These are phyloP conservation scores for Pachypanchax playfairii DNA, from an alignment of 2,113 vertebrate species.

Conservation along the genomic window DNA sequence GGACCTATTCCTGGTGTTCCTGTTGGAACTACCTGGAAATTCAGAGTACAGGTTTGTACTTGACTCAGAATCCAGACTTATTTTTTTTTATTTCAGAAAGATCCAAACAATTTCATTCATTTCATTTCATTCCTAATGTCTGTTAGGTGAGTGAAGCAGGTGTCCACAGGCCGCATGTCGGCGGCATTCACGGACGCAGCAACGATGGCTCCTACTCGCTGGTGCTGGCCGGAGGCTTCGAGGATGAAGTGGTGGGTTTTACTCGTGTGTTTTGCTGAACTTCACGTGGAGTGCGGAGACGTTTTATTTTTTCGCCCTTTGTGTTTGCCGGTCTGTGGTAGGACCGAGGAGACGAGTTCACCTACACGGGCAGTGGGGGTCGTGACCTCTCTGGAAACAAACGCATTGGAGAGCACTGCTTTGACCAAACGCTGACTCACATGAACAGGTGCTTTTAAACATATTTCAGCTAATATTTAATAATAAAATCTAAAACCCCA, in stretches of 20 bases:
- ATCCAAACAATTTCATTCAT: too few relatives aligned
- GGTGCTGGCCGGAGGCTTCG: constrained; percentile 96
- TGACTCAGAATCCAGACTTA: too few relatives aligned
- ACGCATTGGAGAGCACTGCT: constrained; percentile 96
- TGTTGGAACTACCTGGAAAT: constrained; percentile 97
- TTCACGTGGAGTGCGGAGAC: not conserved
- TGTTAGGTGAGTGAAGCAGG: constrained; percentile 99
- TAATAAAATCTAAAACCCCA: too few relatives aligned
- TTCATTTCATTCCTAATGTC: too few relatives aligned
- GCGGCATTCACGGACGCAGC: constrained; percentile 96
- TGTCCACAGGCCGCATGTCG: constrained; percentile 96
- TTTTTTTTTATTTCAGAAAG: too few relatives aligned
- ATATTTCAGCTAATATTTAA: too few relatives aligned
- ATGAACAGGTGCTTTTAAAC: constrained; percentile 90
- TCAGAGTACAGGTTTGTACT: constrained; percentile 88
- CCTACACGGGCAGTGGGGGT: constrained; percentile 97
- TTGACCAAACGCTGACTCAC: constrained; percentile 97
- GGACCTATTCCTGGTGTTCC: constrained; percentile 95
- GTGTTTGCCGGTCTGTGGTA: too few relatives aligned
- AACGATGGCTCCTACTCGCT: constrained; percentile 97
- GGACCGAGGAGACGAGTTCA: constrained; percentile 99
- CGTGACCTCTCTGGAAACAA: constrained; percentile 99
- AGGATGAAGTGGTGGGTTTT: constrained; percentile 96
- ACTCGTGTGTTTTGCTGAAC: not conserved
- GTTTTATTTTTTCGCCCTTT: too few relatives aligned